Evolutionary conservation across 2,888 invertebrate genomes (phyloP).

Genomic region (Drosophila meridionalis): DNA sequence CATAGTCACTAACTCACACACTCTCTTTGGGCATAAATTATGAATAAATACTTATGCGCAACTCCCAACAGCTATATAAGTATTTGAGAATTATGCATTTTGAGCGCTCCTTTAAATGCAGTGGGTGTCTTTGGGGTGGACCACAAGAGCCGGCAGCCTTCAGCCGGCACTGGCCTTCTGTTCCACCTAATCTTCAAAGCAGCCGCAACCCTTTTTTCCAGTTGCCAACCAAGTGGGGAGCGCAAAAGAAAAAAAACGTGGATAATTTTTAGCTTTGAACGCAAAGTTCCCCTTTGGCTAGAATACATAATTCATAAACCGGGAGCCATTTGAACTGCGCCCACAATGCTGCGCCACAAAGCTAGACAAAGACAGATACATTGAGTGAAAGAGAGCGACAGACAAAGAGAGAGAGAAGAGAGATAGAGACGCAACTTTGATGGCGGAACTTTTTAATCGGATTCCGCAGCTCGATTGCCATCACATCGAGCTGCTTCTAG

Average conservation of each 20-base stretch:
- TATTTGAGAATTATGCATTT: slow-evolving; percentile 67
- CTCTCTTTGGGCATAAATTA: slow-evolving; percentile 29
- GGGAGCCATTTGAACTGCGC: slow-evolving; percentile 55
- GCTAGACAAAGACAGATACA: slow-evolving; percentile 9
- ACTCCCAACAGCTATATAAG: slow-evolving; percentile 43
- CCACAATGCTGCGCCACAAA: slow-evolving; percentile 31
- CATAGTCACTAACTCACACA: not conserved
- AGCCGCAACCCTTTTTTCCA: slow-evolving; percentile 70
- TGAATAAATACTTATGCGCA: slow-evolving; percentile 52
- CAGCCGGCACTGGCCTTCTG: not conserved
- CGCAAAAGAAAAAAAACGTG: slow-evolving; percentile 28
- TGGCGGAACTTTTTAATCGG: slow-evolving; percentile 77
- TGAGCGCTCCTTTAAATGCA: slow-evolving; percentile 64
- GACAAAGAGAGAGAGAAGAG: slow-evolving; percentile 6
- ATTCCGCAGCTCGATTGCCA: slow-evolving; percentile 72
- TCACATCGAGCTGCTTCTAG: slow-evolving; percentile 41
- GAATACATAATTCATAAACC: slow-evolving; percentile 78
- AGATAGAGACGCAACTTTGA: slow-evolving; percentile 62
- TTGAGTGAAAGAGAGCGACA: slow-evolving; percentile 9
- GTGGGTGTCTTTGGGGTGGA: slow-evolving; percentile 21
- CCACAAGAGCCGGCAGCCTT: slow-evolving; percentile 31
- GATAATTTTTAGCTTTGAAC: slow-evolving; percentile 76
- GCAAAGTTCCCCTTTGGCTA: slow-evolving; percentile 65
- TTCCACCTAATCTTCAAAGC: slow-evolving; percentile 62
- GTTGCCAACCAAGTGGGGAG: slow-evolving; percentile 24